A percentile compares a stretch with the other conserved stretches of the same genome.
Evolutionary conservation across 2,888 invertebrate genomes (phyloP).

Genomic region (Heliconius aoede): DNA sequence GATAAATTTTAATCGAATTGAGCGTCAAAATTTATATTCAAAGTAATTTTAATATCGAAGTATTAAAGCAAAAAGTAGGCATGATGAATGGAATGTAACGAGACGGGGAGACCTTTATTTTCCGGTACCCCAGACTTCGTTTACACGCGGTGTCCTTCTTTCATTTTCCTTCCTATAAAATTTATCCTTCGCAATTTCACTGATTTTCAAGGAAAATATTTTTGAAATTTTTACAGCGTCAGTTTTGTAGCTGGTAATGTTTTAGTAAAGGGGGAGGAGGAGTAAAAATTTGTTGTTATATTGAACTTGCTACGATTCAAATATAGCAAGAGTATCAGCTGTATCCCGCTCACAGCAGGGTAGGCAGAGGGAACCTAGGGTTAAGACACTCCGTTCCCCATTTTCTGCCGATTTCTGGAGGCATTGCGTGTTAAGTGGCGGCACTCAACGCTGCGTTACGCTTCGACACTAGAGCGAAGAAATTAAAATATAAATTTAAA

Average conservation of each 20-base stretch:
- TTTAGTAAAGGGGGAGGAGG: neutral
- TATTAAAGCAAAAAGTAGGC: constrained; percentile 30
- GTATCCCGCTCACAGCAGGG: no score
- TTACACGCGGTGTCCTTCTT: constrained; percentile 23
- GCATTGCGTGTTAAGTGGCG: no score
- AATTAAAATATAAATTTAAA: no score
- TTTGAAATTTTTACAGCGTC: constrained; percentile 11
- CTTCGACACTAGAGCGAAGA: no score
- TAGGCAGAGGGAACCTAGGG: no score
- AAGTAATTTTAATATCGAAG: constrained; percentile 34
- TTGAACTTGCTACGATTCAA: no score
- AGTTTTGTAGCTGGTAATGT: constrained; percentile 11
- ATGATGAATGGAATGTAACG: constrained; percentile 29
- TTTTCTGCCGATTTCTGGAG: no score
- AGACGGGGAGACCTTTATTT: constrained; percentile 29
- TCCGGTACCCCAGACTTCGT: constrained; percentile 30
- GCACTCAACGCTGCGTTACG: no score
- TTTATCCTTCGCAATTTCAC: constrained; percentile 22
- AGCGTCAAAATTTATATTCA: constrained; percentile 33
- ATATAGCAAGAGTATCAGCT: no score
- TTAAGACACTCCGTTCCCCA: no score
- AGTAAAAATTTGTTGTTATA: neutral
- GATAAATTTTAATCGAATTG: constrained; percentile 33
- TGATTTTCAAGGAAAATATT: constrained; percentile 25
- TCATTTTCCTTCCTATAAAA: constrained; percentile 25